These are phyloP conservation scores for Volucella inanis DNA, from an alignment of 2,888 invertebrate species.

Conservation along the genomic window DNA sequence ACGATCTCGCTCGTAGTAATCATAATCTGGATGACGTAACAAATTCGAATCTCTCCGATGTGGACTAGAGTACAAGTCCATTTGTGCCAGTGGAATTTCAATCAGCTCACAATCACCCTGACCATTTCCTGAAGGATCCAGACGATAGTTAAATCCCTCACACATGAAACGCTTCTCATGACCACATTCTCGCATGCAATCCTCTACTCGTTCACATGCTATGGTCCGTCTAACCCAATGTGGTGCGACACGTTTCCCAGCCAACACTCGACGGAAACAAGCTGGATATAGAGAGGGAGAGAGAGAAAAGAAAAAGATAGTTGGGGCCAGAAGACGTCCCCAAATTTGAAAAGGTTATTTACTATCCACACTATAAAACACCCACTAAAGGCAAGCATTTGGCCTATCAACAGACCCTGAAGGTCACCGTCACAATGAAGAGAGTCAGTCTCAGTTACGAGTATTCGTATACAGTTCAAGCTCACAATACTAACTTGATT, in stretches of 20 bases:
- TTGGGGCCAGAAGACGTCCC: slow-evolving; percentile 37
- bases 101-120: slow-evolving; percentile 91
- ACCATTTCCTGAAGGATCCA: slow-evolving; percentile 88
- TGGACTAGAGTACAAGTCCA: slow-evolving; percentile 85
- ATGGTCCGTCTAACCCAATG: slow-evolving; percentile 88
- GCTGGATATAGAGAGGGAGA: slow-evolving; percentile 84
- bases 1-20: slow-evolving; percentile 91
- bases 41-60: slow-evolving; percentile 84
- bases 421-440: slow-evolving; percentile 49
- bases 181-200: slow-evolving; percentile 90
- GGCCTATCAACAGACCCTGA: slow-evolving; percentile 61
- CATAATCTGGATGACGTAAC: slow-evolving; percentile 86
- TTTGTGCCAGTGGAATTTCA: slow-evolving; percentile 87
- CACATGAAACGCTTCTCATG: slow-evolving; percentile 90
- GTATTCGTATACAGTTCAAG: slow-evolving; percentile 12
- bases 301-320: background rate
- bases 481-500: too few species aligned
- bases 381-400: slow-evolving; percentile 31
- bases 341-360: slow-evolving; percentile 59
- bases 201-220: slow-evolving; percentile 89
- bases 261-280: slow-evolving; percentile 90
- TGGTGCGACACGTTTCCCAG: slow-evolving; percentile 88
- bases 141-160: slow-evolving; percentile 93
- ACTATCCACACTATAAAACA: slow-evolving; percentile 66
- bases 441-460: background rate